A percentile compares a stretch with the other conserved stretches of the same genome.
These are phyloP conservation scores for Aulostomus chinensis DNA, from an alignment of 2,797 vertebrate genomes.

Conservation along the genomic window DNA sequence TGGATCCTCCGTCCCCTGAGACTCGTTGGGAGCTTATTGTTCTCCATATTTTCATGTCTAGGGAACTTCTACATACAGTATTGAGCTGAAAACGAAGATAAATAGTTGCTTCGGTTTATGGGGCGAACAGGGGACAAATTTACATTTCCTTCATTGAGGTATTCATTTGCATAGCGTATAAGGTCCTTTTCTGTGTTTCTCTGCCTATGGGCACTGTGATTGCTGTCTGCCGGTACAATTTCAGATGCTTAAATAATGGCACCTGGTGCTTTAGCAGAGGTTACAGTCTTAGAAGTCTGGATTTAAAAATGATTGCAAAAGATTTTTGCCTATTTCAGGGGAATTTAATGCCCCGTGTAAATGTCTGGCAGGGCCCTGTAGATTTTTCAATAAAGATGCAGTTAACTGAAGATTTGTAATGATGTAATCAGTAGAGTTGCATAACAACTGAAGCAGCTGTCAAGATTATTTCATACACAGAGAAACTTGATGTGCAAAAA, in stretches of 20 bases:
- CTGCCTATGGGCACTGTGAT: slow-evolving; percentile 25
- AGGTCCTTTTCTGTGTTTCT: slow-evolving; percentile 36
- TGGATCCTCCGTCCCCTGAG: slow-evolving; percentile 52
- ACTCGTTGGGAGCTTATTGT: slow-evolving; percentile 62
- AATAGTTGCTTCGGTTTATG: slow-evolving; percentile 53
- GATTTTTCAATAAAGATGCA: too few relatives aligned
- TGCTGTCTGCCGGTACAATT: slow-evolving; percentile 2
- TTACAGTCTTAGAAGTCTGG: too few relatives aligned
- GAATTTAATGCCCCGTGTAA: too few relatives aligned
- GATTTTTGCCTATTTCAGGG: too few relatives aligned
- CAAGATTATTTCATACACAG: too few relatives aligned
- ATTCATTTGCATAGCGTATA: slow-evolving; percentile 54
- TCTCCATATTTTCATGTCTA: slow-evolving; percentile 55
- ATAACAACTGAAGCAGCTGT: too few relatives aligned
- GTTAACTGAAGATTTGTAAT: too few relatives aligned
- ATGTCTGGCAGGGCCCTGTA: too few relatives aligned
- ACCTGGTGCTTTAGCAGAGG: slow-evolving; percentile 11
- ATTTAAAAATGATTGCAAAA: too few relatives aligned
- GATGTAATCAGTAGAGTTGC: too few relatives aligned
- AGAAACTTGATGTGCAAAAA: too few relatives aligned
- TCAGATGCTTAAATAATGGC: neutral
- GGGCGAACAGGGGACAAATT: slow-evolving; percentile 40
- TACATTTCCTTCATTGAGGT: slow-evolving; percentile 44
- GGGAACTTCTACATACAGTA: slow-evolving; percentile 54
- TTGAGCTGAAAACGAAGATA: slow-evolving; percentile 66